These are phyloP conservation scores for Talpa occidentalis DNA, from an alignment of 2,113 vertebrate genomes.

Conservation along the genomic window DNA sequence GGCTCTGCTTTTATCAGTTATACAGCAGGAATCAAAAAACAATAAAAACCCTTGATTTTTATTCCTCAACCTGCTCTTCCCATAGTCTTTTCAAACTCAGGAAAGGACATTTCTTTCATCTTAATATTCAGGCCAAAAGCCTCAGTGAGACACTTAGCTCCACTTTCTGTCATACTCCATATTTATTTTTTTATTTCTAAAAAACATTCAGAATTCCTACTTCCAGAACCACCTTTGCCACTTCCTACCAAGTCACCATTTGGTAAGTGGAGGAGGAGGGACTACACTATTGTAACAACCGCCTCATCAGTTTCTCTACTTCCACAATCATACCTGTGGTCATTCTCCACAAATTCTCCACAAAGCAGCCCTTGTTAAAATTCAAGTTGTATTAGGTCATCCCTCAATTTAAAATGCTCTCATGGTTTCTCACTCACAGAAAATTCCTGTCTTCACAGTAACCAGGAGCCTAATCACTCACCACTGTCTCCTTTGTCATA, in stretches of 20 bases:
- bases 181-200: background rate
- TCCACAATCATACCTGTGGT: no score
- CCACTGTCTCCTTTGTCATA: background rate
- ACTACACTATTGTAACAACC: background rate
- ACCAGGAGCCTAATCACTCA: background rate
- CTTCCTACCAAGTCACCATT: background rate
- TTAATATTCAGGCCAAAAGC: background rate
- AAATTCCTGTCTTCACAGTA: background rate
- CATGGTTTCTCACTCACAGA: background rate
- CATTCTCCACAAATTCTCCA: background rate
- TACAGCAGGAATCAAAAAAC: background rate
- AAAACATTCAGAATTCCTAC: background rate
- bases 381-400: background rate
- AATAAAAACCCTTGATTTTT: background rate
- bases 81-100: background rate
- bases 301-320: background rate
- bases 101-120: background rate
- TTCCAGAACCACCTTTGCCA: background rate
- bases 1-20: background rate
- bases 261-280: accelerated
- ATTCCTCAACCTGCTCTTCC: background rate
- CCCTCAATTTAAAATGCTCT: background rate
- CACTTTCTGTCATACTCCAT: background rate
- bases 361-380: background rate
- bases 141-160: background rate